phyloP scores from a whole-genome alignment of 2,888 invertebrate species.

The Thumatha senex region DNA sequence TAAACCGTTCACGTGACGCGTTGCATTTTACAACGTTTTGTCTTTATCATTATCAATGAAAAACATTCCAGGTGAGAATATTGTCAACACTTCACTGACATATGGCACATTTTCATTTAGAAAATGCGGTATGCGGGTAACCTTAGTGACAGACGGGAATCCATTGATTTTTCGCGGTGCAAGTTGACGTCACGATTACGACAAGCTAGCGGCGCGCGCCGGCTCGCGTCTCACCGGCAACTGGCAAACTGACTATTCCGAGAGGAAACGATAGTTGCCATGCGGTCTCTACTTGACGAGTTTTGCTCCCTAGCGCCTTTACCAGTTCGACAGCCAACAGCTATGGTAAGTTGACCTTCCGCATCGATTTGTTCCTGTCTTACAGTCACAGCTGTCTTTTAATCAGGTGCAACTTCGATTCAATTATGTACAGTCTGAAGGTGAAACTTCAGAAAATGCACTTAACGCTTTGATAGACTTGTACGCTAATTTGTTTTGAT shows the following conservation, averaged over 20 bases:
- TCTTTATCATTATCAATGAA: conserved; percentile 48
- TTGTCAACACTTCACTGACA: conserved; percentile 73
- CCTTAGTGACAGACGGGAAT: conserved; percentile 66
- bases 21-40: conserved; percentile 51
- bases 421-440: conserved; percentile 1
- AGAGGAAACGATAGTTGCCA: conserved; percentile 76
- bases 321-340: conserved; percentile 35
- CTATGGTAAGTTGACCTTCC: conserved; percentile 61
- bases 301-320: conserved; percentile 39
- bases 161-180: conserved; percentile 81
- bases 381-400: conserved; percentile 59
- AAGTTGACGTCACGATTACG: conserved; percentile 74
- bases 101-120: conserved; percentile 73
- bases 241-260: conserved; percentile 55
- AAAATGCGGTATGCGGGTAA: conserved; percentile 82
- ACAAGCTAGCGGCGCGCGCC: conserved; percentile 75
- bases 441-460: conserved; percentile 8
- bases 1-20: conserved; percentile 70
- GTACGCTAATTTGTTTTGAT: no score
- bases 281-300: conserved; percentile 60
- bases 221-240: conserved; percentile 74
- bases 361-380: conserved; percentile 57
- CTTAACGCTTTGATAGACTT: background rate
- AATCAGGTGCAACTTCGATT: conserved; percentile 18
- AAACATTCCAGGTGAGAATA: conserved; percentile 40